Conservation (phyloP, 2,113 vertebrate species). For the Campylorhamphus procurvoides region DNA sequence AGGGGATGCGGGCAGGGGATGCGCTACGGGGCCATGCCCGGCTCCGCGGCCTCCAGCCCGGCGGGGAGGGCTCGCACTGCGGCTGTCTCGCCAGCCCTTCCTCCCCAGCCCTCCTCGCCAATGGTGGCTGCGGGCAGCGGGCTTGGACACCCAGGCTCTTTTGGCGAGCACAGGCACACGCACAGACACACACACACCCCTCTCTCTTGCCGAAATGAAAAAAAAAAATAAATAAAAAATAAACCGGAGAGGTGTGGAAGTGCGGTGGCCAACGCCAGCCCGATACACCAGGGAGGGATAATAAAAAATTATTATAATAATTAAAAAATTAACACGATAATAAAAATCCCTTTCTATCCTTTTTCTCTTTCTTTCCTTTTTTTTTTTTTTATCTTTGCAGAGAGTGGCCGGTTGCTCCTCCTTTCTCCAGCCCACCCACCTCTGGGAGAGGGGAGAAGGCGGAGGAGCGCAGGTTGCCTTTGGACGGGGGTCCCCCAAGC, state of each 20-base stretch:
- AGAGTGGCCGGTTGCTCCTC: conserved; percentile 20
- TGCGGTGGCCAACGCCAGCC: background rate
- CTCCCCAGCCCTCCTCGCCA: too few species aligned
- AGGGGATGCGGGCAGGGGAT: too few species aligned
- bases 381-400: background rate
- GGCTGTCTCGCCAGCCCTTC: too few species aligned
- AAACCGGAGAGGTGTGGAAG: background rate
- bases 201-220: too few species aligned
- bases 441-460: background rate
- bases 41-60: too few species aligned
- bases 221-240: too few species aligned
- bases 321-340: background rate
- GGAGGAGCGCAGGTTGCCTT: background rate
- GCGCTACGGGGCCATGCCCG: too few species aligned
- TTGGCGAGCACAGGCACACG: too few species aligned
- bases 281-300: background rate
- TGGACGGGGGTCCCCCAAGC: background rate
- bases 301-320: background rate
- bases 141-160: too few species aligned
- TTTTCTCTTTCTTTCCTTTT: background rate
- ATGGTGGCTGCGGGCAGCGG: too few species aligned
- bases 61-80: too few species aligned
- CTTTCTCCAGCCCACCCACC: conserved; percentile 49
- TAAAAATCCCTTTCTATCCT: background rate
- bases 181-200: too few species aligned